These are phyloP conservation scores for Eleutherodactylus coqui DNA, from an alignment of 2,797 vertebrate species.

Conservation along the genomic window DNA sequence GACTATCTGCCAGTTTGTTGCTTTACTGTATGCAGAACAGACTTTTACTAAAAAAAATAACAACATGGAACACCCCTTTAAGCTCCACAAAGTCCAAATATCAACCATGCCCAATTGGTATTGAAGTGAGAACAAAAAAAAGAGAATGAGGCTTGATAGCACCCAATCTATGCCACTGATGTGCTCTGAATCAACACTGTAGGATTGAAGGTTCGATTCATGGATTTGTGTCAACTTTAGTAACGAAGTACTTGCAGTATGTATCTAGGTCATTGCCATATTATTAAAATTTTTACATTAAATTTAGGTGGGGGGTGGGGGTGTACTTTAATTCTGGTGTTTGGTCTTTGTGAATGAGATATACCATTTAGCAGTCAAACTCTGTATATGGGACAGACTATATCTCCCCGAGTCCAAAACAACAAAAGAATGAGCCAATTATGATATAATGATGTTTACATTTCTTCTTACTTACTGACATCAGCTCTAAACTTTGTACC, in stretches of 20 bases:
- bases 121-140: background rate
- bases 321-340: too few species aligned
- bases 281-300: too few species aligned
- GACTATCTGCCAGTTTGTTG: too few species aligned
- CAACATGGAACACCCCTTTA: too few species aligned
- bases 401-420: background rate
- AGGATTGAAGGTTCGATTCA: too few species aligned
- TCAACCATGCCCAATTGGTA: background rate
- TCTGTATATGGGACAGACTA: background rate
- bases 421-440: background rate
- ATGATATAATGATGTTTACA: background rate
- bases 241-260: too few species aligned
- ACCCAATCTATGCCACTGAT: background rate
- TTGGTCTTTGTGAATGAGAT: background rate
- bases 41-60: too few species aligned
- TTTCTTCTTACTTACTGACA: conserved; percentile 8
- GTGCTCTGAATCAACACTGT: background rate
- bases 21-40: too few species aligned
- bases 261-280: too few species aligned
- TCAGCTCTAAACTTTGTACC: conserved; percentile 22
- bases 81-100: background rate
- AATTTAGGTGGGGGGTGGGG: too few species aligned
- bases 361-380: background rate
- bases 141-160: too few species aligned
- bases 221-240: too few species aligned